Percentiles rank a stretch among this genome's conserved stretches.
phyloP scores from a whole-genome alignment of 2,888 invertebrate species.

The Melipona beecheii region DNA sequence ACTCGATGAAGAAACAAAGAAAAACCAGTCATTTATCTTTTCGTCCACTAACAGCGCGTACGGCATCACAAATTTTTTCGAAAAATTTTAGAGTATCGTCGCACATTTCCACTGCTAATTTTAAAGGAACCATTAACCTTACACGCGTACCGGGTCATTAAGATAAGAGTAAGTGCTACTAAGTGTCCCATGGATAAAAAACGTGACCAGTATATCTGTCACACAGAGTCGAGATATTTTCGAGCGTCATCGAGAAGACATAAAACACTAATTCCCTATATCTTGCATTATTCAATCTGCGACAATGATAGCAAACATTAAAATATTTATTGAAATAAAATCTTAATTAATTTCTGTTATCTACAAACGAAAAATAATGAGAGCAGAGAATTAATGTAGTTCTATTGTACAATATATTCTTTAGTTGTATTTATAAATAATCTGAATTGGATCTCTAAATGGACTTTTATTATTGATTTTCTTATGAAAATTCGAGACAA shows the following conservation, averaged over 20 bases:
- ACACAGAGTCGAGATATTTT: slow-evolving; percentile 54
- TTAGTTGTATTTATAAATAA: too few species aligned
- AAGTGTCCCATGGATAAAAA: slow-evolving; percentile 83
- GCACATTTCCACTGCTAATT: slow-evolving; percentile 77
- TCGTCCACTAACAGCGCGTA: slow-evolving; percentile 24
- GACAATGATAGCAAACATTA: not conserved
- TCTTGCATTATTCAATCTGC: slow-evolving; percentile 28
- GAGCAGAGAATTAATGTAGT: not conserved
- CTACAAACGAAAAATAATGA: not conserved
- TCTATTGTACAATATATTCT: not conserved
- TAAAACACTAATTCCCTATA: slow-evolving; percentile 14
- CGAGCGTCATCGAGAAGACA: slow-evolving; percentile 13
- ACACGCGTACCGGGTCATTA: slow-evolving; percentile 82
- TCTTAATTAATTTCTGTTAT: not conserved
- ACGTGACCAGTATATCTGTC: slow-evolving; percentile 73
- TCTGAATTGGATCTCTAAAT: too few species aligned
- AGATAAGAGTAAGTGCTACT: slow-evolving; percentile 84
- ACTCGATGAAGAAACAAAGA: not conserved
- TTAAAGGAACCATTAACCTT: slow-evolving; percentile 83
- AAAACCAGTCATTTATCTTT: slow-evolving; percentile 33
- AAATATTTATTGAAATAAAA: not conserved
- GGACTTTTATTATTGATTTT: not conserved
- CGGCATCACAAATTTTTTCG: slow-evolving; percentile 45
- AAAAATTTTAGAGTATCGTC: slow-evolving; percentile 73
- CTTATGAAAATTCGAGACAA: not conserved